These are phyloP conservation scores for Pitta sordida DNA, from an alignment of 2,113 vertebrate species.

Conservation along the genomic window DNA sequence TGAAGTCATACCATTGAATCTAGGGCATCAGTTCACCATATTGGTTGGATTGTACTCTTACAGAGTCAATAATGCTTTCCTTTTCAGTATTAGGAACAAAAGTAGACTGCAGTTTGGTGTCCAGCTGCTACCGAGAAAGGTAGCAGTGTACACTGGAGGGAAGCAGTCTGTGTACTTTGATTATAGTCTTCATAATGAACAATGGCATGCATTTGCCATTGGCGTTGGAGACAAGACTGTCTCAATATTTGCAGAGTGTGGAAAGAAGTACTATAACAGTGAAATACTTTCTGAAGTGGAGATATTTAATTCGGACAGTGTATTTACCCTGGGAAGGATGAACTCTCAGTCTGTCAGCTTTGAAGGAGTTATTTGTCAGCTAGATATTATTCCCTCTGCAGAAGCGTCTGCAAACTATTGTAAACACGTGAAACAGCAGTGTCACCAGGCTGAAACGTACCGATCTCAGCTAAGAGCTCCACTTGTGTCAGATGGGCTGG, in stretches of 20 bases:
- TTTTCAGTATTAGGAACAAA: slow-evolving; percentile 87
- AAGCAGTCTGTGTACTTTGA: slow-evolving; percentile 82
- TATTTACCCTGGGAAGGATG: slow-evolving; percentile 89
- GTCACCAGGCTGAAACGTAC: slow-evolving; percentile 81
- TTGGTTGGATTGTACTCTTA: slow-evolving; percentile 86
- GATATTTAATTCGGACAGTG: slow-evolving; percentile 71
- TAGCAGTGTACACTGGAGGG: slow-evolving; percentile 83
- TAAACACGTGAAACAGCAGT: slow-evolving; percentile 86
- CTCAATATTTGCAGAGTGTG: slow-evolving; percentile 84
- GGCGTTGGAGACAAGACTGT: slow-evolving; percentile 75
- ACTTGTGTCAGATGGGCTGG: neutral
- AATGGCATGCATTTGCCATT: slow-evolving; percentile 86
- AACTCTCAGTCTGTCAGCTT: slow-evolving; percentile 83
- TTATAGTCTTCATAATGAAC: slow-evolving; percentile 84
- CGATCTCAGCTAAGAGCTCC: slow-evolving; percentile 65
- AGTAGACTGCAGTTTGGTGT: slow-evolving; percentile 88
- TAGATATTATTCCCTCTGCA: slow-evolving; percentile 89
- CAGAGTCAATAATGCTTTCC: slow-evolving; percentile 88
- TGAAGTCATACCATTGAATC: slow-evolving; percentile 74
- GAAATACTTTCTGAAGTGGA: slow-evolving; percentile 75
- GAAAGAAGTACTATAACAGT: slow-evolving; percentile 76
- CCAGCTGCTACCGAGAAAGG: slow-evolving; percentile 84
- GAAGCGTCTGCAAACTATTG: slow-evolving; percentile 89
- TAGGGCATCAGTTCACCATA: slow-evolving; percentile 82
- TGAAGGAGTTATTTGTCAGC: slow-evolving; percentile 88